Percentiles rank a stretch among this genome's conserved stretches.
Evolutionary conservation across 2,888 invertebrate genomes (phyloP).

Genomic region (Gasteruption jaculator): DNA sequence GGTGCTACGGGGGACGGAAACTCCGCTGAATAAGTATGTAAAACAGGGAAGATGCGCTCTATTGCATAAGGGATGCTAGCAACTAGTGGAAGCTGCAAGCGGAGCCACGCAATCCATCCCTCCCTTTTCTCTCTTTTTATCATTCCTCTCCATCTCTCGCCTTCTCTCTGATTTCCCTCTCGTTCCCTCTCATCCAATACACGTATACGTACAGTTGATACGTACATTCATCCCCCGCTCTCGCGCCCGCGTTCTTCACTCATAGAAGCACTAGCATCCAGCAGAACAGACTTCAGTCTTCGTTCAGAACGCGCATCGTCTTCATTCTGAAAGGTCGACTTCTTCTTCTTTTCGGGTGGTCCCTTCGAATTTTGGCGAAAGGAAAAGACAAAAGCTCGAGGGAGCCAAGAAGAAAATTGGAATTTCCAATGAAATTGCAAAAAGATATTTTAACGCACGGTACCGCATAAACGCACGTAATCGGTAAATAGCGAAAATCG

Average conservation of each 20-base stretch:
- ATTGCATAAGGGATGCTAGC: slow-evolving; percentile 25
- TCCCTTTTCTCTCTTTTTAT: slow-evolving; percentile 20
- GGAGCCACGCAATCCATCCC: slow-evolving; percentile 16
- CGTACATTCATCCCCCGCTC: slow-evolving; percentile 27
- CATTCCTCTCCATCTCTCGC: slow-evolving; percentile 26
- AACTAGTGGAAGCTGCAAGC: slow-evolving; percentile 31
- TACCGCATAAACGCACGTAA: no score
- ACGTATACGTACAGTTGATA: slow-evolving; percentile 1
- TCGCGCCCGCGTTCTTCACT: slow-evolving; percentile 34
- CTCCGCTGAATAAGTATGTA: slow-evolving; percentile 4
- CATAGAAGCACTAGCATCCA: slow-evolving; percentile 43
- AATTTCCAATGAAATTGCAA: not conserved
- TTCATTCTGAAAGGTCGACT: no score
- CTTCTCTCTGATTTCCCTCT: slow-evolving; percentile 24
- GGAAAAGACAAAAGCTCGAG: not conserved
- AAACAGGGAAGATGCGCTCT: no score
- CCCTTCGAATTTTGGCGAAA: no score
- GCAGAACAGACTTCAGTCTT: slow-evolving; percentile 46
- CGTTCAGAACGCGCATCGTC: slow-evolving; percentile 48
- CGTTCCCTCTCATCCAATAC: slow-evolving; percentile 12
- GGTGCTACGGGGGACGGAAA: slow-evolving; percentile 3
- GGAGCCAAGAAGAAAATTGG: not conserved
- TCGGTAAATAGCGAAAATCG: no score
- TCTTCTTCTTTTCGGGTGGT: no score
- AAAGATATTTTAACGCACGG: no score